Conservation (phyloP, 2,797 vertebrate genomes). For the Neoniphon sammara region DNA sequence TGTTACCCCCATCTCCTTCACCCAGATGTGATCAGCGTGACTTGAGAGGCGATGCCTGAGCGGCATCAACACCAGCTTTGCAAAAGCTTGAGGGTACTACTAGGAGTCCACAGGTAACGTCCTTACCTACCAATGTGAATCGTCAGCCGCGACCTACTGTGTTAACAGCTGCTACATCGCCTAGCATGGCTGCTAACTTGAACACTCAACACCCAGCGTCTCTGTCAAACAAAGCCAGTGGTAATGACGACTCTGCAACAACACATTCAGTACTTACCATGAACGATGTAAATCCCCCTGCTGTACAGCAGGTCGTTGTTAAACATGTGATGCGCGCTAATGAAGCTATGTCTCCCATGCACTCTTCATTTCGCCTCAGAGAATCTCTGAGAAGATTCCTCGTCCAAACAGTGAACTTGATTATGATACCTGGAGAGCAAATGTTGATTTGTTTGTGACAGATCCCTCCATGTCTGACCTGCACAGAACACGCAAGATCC, state of each 20-base stretch:
- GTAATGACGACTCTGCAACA: neutral
- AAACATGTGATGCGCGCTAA: slow-evolving; percentile 6
- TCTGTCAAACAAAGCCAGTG: neutral
- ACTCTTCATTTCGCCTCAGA: neutral
- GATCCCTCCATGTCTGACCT: slow-evolving; percentile 16
- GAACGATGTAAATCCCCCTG: slow-evolving; percentile 13
- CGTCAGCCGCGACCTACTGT: neutral
- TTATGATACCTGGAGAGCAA: slow-evolving; percentile 10
- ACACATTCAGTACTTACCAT: slow-evolving; percentile 10
- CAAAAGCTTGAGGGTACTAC: neutral
- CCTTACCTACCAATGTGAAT: neutral
- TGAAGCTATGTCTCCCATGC: slow-evolving; percentile 6
- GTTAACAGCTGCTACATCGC: neutral
- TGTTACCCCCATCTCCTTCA: slow-evolving; percentile 17
- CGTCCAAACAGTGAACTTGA: slow-evolving; percentile 4
- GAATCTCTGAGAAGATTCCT: slow-evolving; percentile 3
- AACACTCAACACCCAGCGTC: neutral
- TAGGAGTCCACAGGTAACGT: neutral
- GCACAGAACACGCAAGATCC: slow-evolving; percentile 11
- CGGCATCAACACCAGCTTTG: slow-evolving; percentile 4
- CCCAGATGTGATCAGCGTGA: neutral
- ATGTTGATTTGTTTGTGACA: slow-evolving; percentile 3
- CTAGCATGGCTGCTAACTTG: slow-evolving; percentile 3
- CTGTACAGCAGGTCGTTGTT: slow-evolving; percentile 1
- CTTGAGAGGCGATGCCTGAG: neutral